Evolutionary conservation across 2,113 vertebrate genomes (phyloP).

Genomic region (Otolemur garnettii): DNA sequence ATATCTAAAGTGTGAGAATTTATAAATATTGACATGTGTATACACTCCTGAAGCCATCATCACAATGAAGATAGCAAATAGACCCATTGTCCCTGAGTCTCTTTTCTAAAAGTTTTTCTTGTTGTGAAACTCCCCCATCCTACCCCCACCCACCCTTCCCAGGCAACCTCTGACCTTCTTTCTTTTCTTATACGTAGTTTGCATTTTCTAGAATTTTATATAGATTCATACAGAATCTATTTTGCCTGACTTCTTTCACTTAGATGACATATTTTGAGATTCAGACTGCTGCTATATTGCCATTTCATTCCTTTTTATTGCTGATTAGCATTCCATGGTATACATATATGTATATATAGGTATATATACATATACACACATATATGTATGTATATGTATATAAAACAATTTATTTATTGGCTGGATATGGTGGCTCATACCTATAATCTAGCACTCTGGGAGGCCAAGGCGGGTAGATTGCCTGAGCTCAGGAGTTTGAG

Average conservation of each 20-base stretch:
- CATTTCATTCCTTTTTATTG: slow-evolving; percentile 23
- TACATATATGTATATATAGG: background rate
- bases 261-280: background rate
- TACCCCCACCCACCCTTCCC: background rate
- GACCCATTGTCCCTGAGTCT: background rate
- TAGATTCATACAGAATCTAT: background rate
- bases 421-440: no score
- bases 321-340: background rate
- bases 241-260: slow-evolving; percentile 24
- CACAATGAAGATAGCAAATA: background rate
- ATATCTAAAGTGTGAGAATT: background rate
- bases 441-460: no score
- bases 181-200: background rate
- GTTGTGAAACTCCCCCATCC: background rate
- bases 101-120: background rate
- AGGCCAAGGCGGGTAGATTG: no score
- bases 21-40: background rate
- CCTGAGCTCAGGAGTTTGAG: no score
- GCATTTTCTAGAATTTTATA: slow-evolving; percentile 12
- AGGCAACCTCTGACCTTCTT: background rate
- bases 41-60: background rate
- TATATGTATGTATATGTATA: no score
- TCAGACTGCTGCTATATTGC: background rate
- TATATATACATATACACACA: no score
- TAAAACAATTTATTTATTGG: no score